Base-by-base conservation (phyloP, 2,113 vertebrate genomes). In the Phrynocephalus versicolor region DNA sequence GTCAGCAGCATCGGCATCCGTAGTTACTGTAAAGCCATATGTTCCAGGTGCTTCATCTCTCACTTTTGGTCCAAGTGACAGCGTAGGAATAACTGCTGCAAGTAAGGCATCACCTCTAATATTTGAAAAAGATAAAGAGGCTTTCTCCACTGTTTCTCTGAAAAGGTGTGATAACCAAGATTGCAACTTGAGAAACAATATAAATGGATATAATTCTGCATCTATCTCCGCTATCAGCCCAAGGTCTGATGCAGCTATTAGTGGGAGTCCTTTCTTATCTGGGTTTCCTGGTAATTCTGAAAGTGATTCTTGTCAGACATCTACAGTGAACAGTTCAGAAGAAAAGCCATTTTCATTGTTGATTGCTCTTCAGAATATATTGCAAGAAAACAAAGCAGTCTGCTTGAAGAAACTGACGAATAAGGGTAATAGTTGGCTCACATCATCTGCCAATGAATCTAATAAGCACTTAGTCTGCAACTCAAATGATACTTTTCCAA, bases 61-160 rank as follows among this genome's bases (percentile, higher is more conserved):
- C 81, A 82, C 88, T 85, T 91, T 89, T n/a, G 45, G 62, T 77
- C 81, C 90, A 6, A 83, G 12, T 92, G 91, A 35, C 35, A 79
- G 58, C 9, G 89, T 85, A 27, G 45, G 45, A 51, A 51, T 21
- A 1, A 30, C 81, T 13, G 82, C 69, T 1, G 69, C 58, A 65
- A 70, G 3, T 88, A 92, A 89, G 89, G 74, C 58, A 0, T 19
- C 27, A 62, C 14, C 71, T 81, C 57, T 30, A 69, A 83, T 84
- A 19, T 85, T 86, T 41, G 86, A 87, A 85, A 94, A 89, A 77
- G 83, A 92, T 33, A 91, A 88, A 1, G 79, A 57, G 1, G 3
- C 81, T 88, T 94, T 88, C 60, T 90, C 90, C 84, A 90, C 79
- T 0, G 91, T 92, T 89, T 94, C 92, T 60, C 75, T 91, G 6